Evolutionary conservation across 1,140 invertebrate genomes (phyloP), one percentile per base, ranked within the genome.

Genomic region (Atta cephalotes): DNA sequence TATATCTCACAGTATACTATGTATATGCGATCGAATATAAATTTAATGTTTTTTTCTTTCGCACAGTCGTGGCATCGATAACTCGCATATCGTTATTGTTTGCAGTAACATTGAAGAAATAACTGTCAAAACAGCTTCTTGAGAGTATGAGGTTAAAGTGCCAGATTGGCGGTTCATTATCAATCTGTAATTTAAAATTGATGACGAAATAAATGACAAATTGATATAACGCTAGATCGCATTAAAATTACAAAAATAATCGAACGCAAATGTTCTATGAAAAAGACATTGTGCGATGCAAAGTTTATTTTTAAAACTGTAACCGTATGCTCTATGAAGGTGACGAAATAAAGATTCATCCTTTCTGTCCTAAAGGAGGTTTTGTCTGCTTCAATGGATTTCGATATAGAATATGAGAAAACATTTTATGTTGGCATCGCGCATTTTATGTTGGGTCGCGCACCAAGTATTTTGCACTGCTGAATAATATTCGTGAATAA

Each of bases 311-410:
- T 70, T 76, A 68, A 84, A 60, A 71, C 62, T 31, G 62, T n/a
- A 68, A 39, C 31, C 21, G 25, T 16, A 25, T 35, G 53, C 78
- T 71, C 56, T 76, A 68, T 39, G 77, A 85, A 74, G 71, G 80
- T 89, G 71, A 85, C 58, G 87, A 86, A 89, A 89, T 53, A 68
- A 35, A 87, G 66, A 86, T 89, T 84, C 53, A 28, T 89, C 65
- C 65, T 89, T 74, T 86, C 87, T 71, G 74, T 76, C 72, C 76
- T 71, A 60, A 74, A 62, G 74, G 58, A 21, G 87, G 87, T 79
- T 86, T 88, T 70, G 58, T 45, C 81, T 79, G 71, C 68, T 60
- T 76, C 53, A 56, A 31, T 56, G 77, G 31, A 76, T 89, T 89
- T 88, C 88, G 82, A 86, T 87, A 89, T 79, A 62, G 63, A 58